Percentiles rank a stretch among this genome's conserved stretches.
Evolutionary conservation across 2,888 invertebrate species (phyloP).

Genomic region (Diplolepis rosae): DNA sequence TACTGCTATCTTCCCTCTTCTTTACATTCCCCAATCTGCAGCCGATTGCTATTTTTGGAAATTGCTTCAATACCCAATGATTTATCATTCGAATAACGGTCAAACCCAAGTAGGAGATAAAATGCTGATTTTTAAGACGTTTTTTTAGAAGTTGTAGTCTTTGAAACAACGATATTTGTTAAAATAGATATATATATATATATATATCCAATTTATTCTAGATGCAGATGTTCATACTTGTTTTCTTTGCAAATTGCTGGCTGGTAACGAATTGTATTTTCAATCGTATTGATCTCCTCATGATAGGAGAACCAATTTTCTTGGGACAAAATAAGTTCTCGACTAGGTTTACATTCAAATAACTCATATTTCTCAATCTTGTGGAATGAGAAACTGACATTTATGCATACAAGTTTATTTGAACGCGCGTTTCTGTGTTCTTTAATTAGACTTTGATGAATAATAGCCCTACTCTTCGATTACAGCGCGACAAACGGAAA

Average conservation of each 20-base stretch:
- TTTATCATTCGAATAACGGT: constrained; percentile 36
- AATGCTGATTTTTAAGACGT: constrained; percentile 1
- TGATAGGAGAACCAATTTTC: constrained; percentile 3
- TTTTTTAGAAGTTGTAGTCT: not conserved
- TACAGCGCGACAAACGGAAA: constrained; percentile 19
- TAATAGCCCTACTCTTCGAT: not conserved
- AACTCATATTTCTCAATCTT: not conserved
- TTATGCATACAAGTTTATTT: not conserved
- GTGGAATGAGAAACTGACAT: not conserved
- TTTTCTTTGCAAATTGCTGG: not conserved
- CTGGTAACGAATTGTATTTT: not conserved
- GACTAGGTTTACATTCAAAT: not conserved
- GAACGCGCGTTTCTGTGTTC: not conserved
- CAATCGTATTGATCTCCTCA: not conserved
- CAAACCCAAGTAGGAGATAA: not conserved
- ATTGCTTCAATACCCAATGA: constrained; percentile 44
- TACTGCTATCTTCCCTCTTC: constrained; percentile 51
- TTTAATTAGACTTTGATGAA: not conserved
- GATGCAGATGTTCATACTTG: not conserved
- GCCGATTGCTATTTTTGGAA: constrained; percentile 44
- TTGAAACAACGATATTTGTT: not conserved
- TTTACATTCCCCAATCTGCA: constrained; percentile 41
- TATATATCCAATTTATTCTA: no score
- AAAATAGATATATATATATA: no score
- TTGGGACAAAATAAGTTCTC: not conserved